Evolutionary conservation across 2,888 invertebrate species (phyloP).

Genomic region (Thecocarcelia acutangulata): DNA sequence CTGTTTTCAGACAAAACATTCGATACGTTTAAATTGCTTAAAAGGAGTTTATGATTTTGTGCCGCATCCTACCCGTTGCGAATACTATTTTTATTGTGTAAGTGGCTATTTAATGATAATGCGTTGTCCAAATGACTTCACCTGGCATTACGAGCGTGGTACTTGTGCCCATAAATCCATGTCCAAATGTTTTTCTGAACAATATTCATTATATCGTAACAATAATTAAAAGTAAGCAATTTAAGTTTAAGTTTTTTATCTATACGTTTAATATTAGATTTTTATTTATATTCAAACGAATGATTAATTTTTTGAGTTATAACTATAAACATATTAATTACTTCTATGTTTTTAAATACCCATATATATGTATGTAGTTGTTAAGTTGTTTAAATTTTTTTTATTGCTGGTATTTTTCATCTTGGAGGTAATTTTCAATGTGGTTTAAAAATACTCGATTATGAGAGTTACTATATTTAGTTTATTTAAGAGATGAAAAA

Average conservation of each 20-base stretch:
- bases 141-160: slow-evolving; percentile 74
- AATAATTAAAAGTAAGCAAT: slow-evolving; percentile 17
- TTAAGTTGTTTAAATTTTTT: background rate
- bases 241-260: background rate
- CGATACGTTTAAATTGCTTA: slow-evolving; percentile 67
- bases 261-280: background rate
- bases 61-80: slow-evolving; percentile 75
- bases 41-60: slow-evolving; percentile 72
- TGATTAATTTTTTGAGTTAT: too few species aligned
- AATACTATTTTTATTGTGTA: slow-evolving; percentile 75
- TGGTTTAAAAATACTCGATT: too few species aligned
- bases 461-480: too few species aligned
- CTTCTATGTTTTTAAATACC: background rate
- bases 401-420: too few species aligned
- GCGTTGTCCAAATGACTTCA: slow-evolving; percentile 75
- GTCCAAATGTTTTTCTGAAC: slow-evolving; percentile 70
- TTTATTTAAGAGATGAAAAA: too few species aligned
- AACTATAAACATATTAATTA: background rate
- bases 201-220: slow-evolving; percentile 38
- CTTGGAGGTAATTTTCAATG: too few species aligned
- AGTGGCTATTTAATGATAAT: slow-evolving; percentile 75
- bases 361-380: background rate
- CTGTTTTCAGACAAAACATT: slow-evolving; percentile 57
- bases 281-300: too few species aligned
- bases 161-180: slow-evolving; percentile 72